These are phyloP conservation scores for Pandion haliaetus DNA, from an alignment of 2,113 vertebrate species.

Conservation along the genomic window DNA sequence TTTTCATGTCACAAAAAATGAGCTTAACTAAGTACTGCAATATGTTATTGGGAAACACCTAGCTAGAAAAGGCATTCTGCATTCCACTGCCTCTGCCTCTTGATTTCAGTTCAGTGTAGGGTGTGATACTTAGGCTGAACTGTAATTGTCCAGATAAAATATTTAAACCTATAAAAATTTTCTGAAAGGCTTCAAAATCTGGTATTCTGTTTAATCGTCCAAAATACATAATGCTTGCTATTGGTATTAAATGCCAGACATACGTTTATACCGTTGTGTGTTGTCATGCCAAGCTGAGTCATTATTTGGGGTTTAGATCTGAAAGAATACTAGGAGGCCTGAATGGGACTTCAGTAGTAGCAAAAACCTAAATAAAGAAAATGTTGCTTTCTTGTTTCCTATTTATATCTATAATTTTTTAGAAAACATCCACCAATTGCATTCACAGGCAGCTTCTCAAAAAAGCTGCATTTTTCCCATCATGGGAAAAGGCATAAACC, in stretches of 20 bases:
- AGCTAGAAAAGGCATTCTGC: background rate
- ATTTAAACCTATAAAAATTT: background rate
- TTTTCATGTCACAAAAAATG: constrained; percentile 34
- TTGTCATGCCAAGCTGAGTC: background rate
- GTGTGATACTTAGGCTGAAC: background rate
- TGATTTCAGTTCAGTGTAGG: background rate
- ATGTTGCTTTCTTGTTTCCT: constrained; percentile 26
- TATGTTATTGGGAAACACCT: constrained; percentile 21
- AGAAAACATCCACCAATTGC: constrained; percentile 19
- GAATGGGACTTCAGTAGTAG: background rate
- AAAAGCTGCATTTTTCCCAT: constrained; percentile 2
- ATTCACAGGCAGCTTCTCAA: background rate
- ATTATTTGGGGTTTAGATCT: background rate
- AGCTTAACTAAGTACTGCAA: background rate
- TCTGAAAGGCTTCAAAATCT: background rate
- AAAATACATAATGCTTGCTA: background rate
- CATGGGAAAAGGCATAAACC: constrained; percentile 38
- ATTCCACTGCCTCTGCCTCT: background rate
- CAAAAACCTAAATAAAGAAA: constrained; percentile 17
- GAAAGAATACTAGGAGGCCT: background rate
- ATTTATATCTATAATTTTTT: constrained; percentile 32
- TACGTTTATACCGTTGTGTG: background rate
- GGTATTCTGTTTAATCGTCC: background rate
- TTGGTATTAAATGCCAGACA: background rate
- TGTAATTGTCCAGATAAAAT: background rate